These are phyloP conservation scores for Herminia tarsipennalis DNA, from an alignment of 2,888 invertebrate species.

Conservation along the genomic window DNA sequence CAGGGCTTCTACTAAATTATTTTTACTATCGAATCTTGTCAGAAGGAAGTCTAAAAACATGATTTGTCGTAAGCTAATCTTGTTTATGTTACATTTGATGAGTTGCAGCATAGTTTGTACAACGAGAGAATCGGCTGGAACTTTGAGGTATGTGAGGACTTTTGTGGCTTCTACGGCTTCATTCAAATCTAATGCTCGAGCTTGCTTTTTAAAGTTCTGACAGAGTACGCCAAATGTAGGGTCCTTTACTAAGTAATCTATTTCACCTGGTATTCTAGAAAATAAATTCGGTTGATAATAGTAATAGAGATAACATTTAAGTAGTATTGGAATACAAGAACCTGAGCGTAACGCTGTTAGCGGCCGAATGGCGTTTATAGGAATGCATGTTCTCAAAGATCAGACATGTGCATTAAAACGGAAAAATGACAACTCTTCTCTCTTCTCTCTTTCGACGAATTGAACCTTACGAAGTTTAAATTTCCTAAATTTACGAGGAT, in stretches of 20 bases:
- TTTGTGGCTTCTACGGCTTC: slow-evolving; percentile 87
- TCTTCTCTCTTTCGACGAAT: too few relatives aligned
- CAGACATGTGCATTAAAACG: too few relatives aligned
- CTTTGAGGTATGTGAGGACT: slow-evolving; percentile 84
- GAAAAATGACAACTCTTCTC: too few relatives aligned
- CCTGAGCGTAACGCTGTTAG: too few relatives aligned
- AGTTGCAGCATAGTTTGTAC: slow-evolving; percentile 88
- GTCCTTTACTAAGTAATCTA: slow-evolving; percentile 77
- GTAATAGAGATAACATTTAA: too few relatives aligned
- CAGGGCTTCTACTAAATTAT: slow-evolving; percentile 87
- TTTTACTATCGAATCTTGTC: slow-evolving; percentile 71
- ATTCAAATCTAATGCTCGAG: slow-evolving; percentile 79
- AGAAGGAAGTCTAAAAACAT: slow-evolving; percentile 87
- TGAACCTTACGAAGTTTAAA: too few relatives aligned
- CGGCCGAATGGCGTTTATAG: too few relatives aligned
- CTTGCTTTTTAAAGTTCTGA: slow-evolving; percentile 81
- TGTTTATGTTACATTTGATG: slow-evolving; percentile 86
- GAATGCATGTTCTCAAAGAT: too few relatives aligned
- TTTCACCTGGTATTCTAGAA: slow-evolving; percentile 55
- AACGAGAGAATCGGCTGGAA: slow-evolving; percentile 85
- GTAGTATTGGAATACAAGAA: too few relatives aligned
- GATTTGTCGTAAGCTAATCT: slow-evolving; percentile 86
- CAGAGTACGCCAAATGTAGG: slow-evolving; percentile 86
- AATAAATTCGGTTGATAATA: too few relatives aligned
- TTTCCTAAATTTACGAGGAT: too few relatives aligned